A percentile compares a stretch with the other conserved stretches of the same genome.
phyloP scores from a whole-genome alignment of 2,113 vertebrate species.

The Mormyrus iriodes region DNA sequence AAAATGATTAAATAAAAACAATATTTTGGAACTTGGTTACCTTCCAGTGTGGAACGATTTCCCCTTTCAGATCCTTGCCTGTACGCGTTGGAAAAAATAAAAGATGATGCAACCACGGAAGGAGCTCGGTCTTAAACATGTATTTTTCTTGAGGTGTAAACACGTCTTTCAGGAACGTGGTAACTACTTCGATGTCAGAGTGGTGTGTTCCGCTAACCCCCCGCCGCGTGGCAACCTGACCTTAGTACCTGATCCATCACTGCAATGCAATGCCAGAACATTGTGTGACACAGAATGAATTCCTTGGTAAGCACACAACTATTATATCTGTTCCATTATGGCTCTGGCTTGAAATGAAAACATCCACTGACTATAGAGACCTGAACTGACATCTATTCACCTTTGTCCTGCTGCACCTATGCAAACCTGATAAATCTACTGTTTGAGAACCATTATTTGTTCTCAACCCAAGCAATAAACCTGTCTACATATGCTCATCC shows the following conservation, averaged over 20 bases:
- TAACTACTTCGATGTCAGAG: neutral
- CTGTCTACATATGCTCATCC: neutral
- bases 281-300: neutral
- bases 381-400: neutral
- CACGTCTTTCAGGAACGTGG: slow-evolving; percentile 10
- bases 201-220: neutral
- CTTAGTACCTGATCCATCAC: slow-evolving; percentile 4
- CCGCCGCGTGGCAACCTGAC: neutral
- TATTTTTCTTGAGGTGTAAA: slow-evolving; percentile 19
- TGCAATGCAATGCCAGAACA: neutral
- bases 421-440: neutral
- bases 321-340: neutral
- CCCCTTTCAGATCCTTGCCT: neutral
- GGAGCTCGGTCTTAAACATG: neutral
- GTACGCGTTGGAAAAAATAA: neutral
- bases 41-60: neutral
- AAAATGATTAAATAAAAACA: neutral
- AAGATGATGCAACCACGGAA: neutral
- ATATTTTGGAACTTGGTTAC: neutral
- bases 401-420: neutral
- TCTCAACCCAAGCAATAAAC: slow-evolving; percentile 3
- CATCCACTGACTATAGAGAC: neutral
- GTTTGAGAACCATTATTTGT: slow-evolving; percentile 1
- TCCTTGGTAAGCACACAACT: neutral
- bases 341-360: neutral